Conservation (phyloP, 37 sponge, comb jelly and placozoan genomes). For the Oscarella lobularis region DNA sequence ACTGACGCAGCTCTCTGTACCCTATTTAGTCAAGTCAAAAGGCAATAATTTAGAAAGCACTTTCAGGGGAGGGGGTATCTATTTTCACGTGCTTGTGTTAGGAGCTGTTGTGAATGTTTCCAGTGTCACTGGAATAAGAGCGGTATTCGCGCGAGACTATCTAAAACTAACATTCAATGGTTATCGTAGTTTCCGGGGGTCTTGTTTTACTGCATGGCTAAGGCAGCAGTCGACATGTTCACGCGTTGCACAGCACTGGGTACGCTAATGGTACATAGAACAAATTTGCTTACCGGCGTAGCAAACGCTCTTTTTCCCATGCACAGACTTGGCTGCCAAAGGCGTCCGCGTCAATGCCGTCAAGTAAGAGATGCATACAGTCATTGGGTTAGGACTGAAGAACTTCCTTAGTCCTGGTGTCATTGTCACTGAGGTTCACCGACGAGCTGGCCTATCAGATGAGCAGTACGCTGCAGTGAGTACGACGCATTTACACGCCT, state of each 20-base stretch:
- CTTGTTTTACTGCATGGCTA: background rate
- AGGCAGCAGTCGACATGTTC: background rate
- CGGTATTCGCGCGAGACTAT: too few relatives aligned
- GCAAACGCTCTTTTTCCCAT: background rate
- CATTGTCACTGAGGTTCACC: background rate
- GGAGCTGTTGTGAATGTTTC: background rate
- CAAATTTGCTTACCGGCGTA: background rate
- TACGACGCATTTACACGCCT: background rate
- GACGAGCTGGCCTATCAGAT: background rate
- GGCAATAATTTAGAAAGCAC: too few relatives aligned
- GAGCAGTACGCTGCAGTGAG: background rate
- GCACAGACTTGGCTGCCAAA: background rate
- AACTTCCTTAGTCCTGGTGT: background rate
- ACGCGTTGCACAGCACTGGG: background rate
- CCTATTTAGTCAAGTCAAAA: background rate
- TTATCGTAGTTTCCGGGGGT: background rate
- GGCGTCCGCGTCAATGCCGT: background rate
- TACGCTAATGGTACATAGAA: background rate
- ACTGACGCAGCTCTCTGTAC: background rate
- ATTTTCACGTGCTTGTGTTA: too few relatives aligned
- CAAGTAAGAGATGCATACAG: background rate
- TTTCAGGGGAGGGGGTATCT: too few relatives aligned
- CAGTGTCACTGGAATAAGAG: background rate
- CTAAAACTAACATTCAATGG: background rate
- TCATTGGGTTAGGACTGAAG: background rate